Conservation (phyloP, 1,140 invertebrate genomes). For the Chironomus striatipennis region DNA sequence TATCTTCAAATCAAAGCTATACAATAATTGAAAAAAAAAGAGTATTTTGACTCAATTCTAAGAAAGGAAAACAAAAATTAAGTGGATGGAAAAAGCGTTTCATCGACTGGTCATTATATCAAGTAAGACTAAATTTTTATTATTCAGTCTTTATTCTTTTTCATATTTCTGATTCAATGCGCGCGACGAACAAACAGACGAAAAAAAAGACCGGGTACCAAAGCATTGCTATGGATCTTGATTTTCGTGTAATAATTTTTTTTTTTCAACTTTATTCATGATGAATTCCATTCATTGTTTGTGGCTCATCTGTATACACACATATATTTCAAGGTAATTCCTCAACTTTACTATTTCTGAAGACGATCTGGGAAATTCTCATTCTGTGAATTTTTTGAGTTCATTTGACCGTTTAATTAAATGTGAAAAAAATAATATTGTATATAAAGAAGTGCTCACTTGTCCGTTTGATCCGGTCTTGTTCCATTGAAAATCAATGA, state of each 20-base stretch:
- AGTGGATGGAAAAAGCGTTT: background rate
- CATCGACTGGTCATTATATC: conserved; percentile 3
- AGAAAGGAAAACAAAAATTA: conserved; percentile 5
- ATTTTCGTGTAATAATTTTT: conserved; percentile 22
- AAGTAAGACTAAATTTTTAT: background rate
- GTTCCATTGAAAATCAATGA: background rate
- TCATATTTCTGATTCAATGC: background rate
- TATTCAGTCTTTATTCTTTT: background rate
- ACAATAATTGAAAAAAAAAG: too few relatives aligned
- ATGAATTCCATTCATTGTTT: conserved; percentile 21
- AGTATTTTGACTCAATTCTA: too few relatives aligned
- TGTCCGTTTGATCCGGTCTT: background rate
- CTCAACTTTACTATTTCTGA: too few relatives aligned
- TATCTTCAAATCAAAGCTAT: too few relatives aligned
- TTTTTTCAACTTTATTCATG: background rate
- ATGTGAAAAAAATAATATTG: background rate
- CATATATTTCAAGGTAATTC: background rate
- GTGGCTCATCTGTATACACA: background rate
- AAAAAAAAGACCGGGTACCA: background rate
- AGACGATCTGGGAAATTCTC: background rate
- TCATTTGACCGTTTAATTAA: conserved; percentile 14
- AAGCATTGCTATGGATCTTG: background rate
- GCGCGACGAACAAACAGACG: background rate
- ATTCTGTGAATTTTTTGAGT: background rate
- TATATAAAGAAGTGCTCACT: background rate